Conservation (phyloP, 2,113 vertebrate genomes). For the Haemorhous mexicanus region DNA sequence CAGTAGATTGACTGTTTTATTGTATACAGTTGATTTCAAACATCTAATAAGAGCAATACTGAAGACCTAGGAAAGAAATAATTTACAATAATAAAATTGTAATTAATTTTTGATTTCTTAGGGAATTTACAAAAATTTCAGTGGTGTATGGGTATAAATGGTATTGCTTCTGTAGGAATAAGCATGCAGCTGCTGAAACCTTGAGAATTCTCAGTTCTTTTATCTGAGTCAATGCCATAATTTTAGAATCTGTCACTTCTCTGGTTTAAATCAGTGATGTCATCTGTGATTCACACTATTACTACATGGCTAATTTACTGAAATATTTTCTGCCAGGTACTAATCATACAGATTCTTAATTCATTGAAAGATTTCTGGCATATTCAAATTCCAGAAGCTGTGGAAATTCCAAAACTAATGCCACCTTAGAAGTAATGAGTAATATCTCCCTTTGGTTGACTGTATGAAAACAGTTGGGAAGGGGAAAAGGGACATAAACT, state of each 20-base stretch:
- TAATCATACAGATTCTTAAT: not conserved
- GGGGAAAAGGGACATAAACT: not conserved
- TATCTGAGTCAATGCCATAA: not conserved
- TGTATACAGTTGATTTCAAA: not conserved
- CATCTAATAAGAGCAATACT: not conserved
- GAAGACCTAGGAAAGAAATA: not conserved
- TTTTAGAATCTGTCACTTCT: not conserved
- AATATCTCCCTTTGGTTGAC: not conserved
- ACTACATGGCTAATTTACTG: not conserved
- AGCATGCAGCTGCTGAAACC: not conserved
- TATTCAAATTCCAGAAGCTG: not conserved
- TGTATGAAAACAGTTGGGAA: not conserved
- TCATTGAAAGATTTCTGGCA: not conserved
- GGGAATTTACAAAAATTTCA: not conserved
- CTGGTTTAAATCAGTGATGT: not conserved
- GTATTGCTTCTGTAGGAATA: not conserved
- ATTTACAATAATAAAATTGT: not conserved
- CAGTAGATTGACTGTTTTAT: not conserved
- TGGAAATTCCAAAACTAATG: not conserved
- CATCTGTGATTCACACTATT: not conserved
- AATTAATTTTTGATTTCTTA: not conserved
- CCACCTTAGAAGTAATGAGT: not conserved
- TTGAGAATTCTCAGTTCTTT: not conserved
- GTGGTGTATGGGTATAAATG: not conserved
- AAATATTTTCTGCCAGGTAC: not conserved